phyloP scores from a whole-genome alignment of 2,113 vertebrate genomes.

The Ammodytes marinus region DNA sequence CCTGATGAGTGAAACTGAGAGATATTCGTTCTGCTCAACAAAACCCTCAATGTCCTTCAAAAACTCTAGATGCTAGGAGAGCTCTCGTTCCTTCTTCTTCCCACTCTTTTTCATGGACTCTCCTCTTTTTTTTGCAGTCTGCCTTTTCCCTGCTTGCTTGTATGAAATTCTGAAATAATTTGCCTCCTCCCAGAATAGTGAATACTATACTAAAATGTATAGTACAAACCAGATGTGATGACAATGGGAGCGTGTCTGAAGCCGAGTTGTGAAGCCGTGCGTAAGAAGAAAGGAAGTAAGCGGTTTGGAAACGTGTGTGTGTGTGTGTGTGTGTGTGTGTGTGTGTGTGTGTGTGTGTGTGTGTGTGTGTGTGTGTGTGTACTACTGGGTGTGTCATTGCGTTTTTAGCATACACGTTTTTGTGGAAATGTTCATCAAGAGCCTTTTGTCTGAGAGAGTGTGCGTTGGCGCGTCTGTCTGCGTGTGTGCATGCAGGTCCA shows the following conservation, averaged over 20 bases:
- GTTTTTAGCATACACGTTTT: background rate
- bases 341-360: background rate
- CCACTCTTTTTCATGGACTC: background rate
- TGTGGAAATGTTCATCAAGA: slow-evolving; percentile 13
- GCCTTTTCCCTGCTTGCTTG: background rate
- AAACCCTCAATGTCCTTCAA: slow-evolving; percentile 38
- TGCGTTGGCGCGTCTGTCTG: slow-evolving; percentile 28
- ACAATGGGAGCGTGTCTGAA: slow-evolving; percentile 67
- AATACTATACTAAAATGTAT: slow-evolving; percentile 60
- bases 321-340: background rate
- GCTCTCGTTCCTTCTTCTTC: slow-evolving; percentile 13
- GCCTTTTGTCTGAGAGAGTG: background rate
- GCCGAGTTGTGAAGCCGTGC: slow-evolving; percentile 42
- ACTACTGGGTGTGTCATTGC: background rate
- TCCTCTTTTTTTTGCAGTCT: slow-evolving; percentile 9
- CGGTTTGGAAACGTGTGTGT: slow-evolving; percentile 27
- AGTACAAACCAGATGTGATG: slow-evolving; percentile 67
- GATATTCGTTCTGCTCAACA: background rate
- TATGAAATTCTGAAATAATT: slow-evolving; percentile 19
- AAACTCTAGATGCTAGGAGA: background rate
- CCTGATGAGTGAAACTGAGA: slow-evolving; percentile 57
- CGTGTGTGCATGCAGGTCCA: slow-evolving; percentile 29
- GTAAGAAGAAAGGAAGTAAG: slow-evolving; percentile 50
- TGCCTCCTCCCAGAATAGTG: slow-evolving; percentile 9
- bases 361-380: slow-evolving; percentile 3